These are phyloP conservation scores for Tetropium fuscum DNA, from an alignment of 2,888 invertebrate species.

Conservation along the genomic window DNA sequence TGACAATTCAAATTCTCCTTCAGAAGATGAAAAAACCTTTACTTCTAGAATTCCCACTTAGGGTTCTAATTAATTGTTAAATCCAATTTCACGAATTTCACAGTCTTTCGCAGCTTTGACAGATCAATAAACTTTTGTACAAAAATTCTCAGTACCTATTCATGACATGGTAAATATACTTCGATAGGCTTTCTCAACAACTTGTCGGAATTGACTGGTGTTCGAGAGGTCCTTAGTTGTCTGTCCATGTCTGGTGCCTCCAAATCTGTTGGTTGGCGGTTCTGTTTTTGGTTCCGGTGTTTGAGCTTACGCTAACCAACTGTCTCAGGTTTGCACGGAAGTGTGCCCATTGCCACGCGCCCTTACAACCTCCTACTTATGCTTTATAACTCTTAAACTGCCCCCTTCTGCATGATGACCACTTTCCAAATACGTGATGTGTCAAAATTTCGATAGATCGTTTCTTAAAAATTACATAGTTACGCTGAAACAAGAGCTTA, in stretches of 20 bases:
- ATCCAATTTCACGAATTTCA: no score
- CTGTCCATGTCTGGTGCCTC: slow-evolving; percentile 30
- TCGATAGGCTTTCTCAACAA: neutral
- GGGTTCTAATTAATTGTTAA: no score
- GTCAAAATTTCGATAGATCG: neutral
- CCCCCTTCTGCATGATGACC: neutral
- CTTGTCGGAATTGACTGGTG: slow-evolving; percentile 1
- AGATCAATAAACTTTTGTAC: no score
- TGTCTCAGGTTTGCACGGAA: slow-evolving; percentile 63
- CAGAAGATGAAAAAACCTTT: no score
- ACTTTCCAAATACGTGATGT: neutral
- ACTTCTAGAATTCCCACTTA: no score
- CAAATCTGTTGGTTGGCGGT: slow-evolving; percentile 39
- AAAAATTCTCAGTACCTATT: no score
- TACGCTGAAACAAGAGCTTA: no score
- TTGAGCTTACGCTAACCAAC: slow-evolving; percentile 58
- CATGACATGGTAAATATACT: no score
- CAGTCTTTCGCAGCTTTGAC: no score
- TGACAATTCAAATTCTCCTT: no score
- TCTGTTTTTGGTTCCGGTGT: slow-evolving; percentile 61
- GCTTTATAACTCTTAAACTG: slow-evolving; percentile 25
- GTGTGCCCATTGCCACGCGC: slow-evolving; percentile 60
- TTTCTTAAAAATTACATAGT: no score
- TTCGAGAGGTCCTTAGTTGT: slow-evolving; percentile 17
- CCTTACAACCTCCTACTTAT: slow-evolving; percentile 40